Percentiles rank a stretch among this genome's conserved stretches.
Conservation (phyloP, 2,797 vertebrate genomes). For the Myotis planiceps region DNA sequence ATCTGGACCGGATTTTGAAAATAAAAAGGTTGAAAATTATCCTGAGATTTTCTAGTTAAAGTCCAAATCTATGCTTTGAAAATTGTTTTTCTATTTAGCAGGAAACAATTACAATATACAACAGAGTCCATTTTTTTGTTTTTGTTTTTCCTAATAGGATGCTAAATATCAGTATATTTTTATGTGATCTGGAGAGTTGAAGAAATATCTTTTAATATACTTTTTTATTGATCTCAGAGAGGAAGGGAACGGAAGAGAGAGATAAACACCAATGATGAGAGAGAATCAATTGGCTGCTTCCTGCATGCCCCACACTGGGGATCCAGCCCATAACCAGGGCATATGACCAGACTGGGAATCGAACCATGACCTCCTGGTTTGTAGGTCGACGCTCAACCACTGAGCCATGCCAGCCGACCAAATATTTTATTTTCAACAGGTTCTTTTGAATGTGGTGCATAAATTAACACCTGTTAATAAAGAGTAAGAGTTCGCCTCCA, state of each 20-base stretch:
- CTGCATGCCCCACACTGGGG: too few relatives aligned
- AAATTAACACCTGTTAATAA: neutral
- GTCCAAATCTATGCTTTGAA: neutral
- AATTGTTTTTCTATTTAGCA: neutral
- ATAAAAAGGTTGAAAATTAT: neutral
- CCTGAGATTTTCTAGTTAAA: neutral
- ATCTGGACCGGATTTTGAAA: conserved; percentile 24
- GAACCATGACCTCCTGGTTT: too few relatives aligned
- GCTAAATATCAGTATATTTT: neutral
- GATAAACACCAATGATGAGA: too few relatives aligned
- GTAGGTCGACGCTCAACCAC: too few relatives aligned
- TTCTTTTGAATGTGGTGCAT: neutral
- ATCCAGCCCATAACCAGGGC: too few relatives aligned
- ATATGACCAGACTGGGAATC: too few relatives aligned
- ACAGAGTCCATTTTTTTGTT: neutral
- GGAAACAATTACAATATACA: neutral
- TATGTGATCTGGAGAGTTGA: neutral
- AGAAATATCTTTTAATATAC: neutral
- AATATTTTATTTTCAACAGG: conserved; percentile 22
- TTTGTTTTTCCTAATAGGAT: neutral
- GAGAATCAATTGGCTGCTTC: too few relatives aligned
- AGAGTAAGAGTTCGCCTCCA: neutral
- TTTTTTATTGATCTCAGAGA: too few relatives aligned
- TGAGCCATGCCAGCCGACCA: too few relatives aligned
- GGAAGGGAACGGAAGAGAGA: too few relatives aligned